phyloP scores from a whole-genome alignment of 2,113 vertebrate genomes.

The Synodontis membranacea region DNA sequence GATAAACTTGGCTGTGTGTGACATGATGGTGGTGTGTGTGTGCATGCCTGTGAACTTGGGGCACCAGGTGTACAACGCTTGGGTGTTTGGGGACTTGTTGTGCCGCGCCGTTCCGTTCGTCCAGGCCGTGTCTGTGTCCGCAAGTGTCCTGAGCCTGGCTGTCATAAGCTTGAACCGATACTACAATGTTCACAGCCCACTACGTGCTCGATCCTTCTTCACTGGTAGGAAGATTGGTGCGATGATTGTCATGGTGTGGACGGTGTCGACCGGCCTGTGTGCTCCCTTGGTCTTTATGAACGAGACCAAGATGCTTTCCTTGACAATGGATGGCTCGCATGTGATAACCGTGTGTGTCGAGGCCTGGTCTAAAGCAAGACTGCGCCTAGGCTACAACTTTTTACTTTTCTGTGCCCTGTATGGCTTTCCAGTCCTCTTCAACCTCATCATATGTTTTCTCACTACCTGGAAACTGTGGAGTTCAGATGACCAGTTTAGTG shows the following conservation, averaged over 20 bases:
- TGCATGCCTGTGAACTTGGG: conserved; percentile 72
- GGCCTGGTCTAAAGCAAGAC: conserved; percentile 63
- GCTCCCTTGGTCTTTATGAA: conserved; percentile 68
- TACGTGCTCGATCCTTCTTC: conserved; percentile 65
- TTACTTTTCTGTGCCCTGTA: conserved; percentile 68
- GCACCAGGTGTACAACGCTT: conserved; percentile 68
- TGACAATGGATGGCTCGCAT: conserved; percentile 57
- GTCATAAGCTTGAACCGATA: conserved; percentile 70
- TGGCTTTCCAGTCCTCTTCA: conserved; percentile 68
- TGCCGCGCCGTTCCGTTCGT: conserved; percentile 70
- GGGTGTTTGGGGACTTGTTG: conserved; percentile 70
- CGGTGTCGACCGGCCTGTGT: conserved; percentile 62
- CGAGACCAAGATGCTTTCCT: conserved; percentile 56
- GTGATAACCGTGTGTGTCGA: conserved; percentile 65
- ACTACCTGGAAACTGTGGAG: conserved; percentile 64
- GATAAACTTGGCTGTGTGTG: conserved; percentile 68
- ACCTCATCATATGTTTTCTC: conserved; percentile 65
- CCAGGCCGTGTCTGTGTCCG: conserved; percentile 69
- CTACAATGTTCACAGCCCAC: conserved; percentile 69
- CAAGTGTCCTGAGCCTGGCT: conserved; percentile 68
- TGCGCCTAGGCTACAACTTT: conserved; percentile 68
- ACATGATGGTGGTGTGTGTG: conserved; percentile 72
- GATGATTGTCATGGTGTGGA: conserved; percentile 68
- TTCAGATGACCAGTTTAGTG: conserved; percentile 47
- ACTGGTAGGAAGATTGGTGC: conserved; percentile 58